phyloP scores from a whole-genome alignment of 2,888 invertebrate genomes.

The Petrolisthes manimaculis region DNA sequence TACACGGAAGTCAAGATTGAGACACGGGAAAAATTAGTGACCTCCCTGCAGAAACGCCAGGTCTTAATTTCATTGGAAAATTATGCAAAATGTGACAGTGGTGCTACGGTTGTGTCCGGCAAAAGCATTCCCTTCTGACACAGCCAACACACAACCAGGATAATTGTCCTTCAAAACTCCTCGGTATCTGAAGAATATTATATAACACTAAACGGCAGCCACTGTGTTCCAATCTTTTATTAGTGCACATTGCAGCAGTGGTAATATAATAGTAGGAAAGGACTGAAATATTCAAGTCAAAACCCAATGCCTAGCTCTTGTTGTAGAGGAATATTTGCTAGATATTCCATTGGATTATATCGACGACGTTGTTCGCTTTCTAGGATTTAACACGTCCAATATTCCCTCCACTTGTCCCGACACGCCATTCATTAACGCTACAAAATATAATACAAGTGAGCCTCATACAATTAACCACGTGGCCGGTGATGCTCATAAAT shows the following conservation, averaged over 20 bases:
- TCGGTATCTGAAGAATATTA: constrained; percentile 11
- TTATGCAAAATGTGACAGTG: constrained; percentile 1
- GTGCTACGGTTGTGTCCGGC: not conserved
- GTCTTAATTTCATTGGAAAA: constrained; percentile 5
- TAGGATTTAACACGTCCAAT: constrained; percentile 19
- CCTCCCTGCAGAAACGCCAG: constrained; percentile 1
- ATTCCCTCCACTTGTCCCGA: not conserved
- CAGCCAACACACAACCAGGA: not conserved
- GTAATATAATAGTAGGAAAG: constrained; percentile 29
- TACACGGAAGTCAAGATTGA: too few species aligned
- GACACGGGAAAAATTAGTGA: too few species aligned
- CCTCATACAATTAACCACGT: constrained; percentile 24
- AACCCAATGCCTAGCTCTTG: constrained; percentile 32
- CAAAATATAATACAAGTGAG: not conserved
- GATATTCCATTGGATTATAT: constrained; percentile 21
- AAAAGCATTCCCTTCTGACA: constrained; percentile 4
- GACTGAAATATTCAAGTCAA: constrained; percentile 18
- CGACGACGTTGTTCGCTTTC: constrained; percentile 21
- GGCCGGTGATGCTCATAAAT: not conserved
- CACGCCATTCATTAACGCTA: not conserved
- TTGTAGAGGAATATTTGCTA: constrained; percentile 27
- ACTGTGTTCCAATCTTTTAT: not conserved
- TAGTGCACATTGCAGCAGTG: constrained; percentile 29
- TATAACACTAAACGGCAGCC: not conserved
- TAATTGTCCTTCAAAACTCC: not conserved